Percentiles rank a stretch among this genome's conserved stretches.
These are phyloP conservation scores for Pseudopleuronectes americanus DNA, from an alignment of 2,797 vertebrate genomes.

Conservation along the genomic window DNA sequence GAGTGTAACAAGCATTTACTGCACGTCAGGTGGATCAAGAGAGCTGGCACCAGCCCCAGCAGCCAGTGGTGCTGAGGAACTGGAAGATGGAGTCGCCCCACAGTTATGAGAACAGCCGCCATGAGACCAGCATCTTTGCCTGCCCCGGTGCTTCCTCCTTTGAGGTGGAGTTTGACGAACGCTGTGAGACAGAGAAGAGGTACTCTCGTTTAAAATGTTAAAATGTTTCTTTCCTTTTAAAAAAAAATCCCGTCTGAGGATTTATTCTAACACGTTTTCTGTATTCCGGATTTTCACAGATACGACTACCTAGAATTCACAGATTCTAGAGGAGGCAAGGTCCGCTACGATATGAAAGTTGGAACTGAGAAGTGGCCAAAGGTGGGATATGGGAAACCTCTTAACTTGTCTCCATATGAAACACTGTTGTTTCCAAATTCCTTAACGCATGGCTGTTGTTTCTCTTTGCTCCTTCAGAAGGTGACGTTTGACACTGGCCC, in stretches of 20 bases:
- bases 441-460: neutral
- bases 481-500: slow-evolving; percentile 97
- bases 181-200: slow-evolving; percentile 98
- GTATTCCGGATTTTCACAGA: slow-evolving; percentile 71
- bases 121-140: slow-evolving; percentile 92
- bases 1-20: neutral
- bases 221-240: neutral
- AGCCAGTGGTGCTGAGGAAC: slow-evolving; percentile 91
- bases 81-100: slow-evolving; percentile 96
- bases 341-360: slow-evolving; percentile 96
- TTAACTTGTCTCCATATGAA: neutral
- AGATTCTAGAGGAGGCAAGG: slow-evolving; percentile 95
- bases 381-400: slow-evolving; percentile 78
- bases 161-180: slow-evolving; percentile 98
- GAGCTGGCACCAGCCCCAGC: slow-evolving; percentile 90
- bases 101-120: slow-evolving; percentile 96
- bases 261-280: neutral
- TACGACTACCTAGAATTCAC: slow-evolving; percentile 99
- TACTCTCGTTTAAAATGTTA: slow-evolving; percentile 55
- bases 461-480: slow-evolving; percentile 83
- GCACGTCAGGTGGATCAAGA: slow-evolving; percentile 87
- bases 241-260: neutral
- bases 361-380: slow-evolving; percentile 98
- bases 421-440: neutral
- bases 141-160: slow-evolving; percentile 95